Base-by-base conservation (phyloP, 1,140 invertebrate species). In the Gonatopus flavifemur region DNA sequence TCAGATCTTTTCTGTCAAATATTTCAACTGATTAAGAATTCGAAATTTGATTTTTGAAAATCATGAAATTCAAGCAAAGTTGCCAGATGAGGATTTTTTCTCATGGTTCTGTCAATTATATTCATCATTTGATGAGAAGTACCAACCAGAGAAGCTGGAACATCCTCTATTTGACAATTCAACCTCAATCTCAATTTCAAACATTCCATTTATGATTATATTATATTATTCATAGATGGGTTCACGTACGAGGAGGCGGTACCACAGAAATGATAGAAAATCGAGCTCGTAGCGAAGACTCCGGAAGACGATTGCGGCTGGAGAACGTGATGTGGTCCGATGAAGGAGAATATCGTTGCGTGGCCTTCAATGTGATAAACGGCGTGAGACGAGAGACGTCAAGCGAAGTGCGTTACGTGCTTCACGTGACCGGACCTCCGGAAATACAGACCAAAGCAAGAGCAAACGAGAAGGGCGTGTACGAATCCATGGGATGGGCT, bases 291-390 rank as follows among this genome's bases (percentile, higher is more conserved):
- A 59, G 61, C 13, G 66, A 66, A 30, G 43, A 59, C 8, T 55
- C 49, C 1, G 59, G 64, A 0, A 62, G 72, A 41, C 60, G 66
- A 8, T 40, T 78, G 9, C 55, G 63, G 15, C 45, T 77, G 20
- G 62, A 72, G 36, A 75, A 72, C 41, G 66, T 78, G 15, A 69
- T 64, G 43, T 78, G 76, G 76, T 70, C 73, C 5, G 72, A 77
- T 51, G 74, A 77, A 21, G 76, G 76, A 4, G 67, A 76, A 39
- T 78, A 77, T 37, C 59, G 68, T 24, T 78, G 76, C 45, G 61
- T 72, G 0, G 74, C 74, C 4, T 78, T 68, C 52, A 78, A 78
- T 55, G 52, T 69, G 15, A 78, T 77, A 42, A 78, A 76, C 37
- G 70, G 72, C 6, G 67, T 74, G n/a, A 54, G 62, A 4, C 59